Conservation (phyloP, 2,888 invertebrate genomes). For the Andrena minutula region DNA sequence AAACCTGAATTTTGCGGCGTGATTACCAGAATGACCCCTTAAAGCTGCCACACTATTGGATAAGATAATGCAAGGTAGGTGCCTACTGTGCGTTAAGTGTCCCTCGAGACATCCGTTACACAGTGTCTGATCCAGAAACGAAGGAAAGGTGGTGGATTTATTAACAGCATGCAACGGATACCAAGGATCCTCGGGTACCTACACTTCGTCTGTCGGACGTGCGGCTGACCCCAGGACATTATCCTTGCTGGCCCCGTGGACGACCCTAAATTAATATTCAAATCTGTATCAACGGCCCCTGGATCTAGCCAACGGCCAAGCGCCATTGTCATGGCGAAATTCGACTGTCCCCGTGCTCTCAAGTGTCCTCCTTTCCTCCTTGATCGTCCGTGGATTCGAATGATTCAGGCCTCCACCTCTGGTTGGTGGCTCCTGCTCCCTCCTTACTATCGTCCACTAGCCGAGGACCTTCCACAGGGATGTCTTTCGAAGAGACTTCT, state of each 20-base stretch:
- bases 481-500: slow-evolving; percentile 41
- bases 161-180: slow-evolving; percentile 71
- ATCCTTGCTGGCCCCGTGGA: slow-evolving; percentile 66
- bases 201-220: slow-evolving; percentile 55
- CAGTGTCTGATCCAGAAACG: slow-evolving; percentile 52
- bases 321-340: slow-evolving; percentile 65
- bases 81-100: neutral
- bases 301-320: slow-evolving; percentile 66
- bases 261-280: slow-evolving; percentile 83
- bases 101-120: slow-evolving; percentile 51
- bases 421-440: slow-evolving; percentile 28
- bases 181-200: slow-evolving; percentile 58
- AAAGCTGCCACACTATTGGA: too few relatives aligned
- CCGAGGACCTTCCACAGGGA: slow-evolving; percentile 50
- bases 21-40: too few relatives aligned
- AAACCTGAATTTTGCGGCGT: too few relatives aligned
- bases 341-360: slow-evolving; percentile 57
- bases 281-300: slow-evolving; percentile 77
- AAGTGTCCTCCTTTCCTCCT: slow-evolving; percentile 62
- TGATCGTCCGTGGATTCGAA: slow-evolving; percentile 68
- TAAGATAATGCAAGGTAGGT: too few relatives aligned
- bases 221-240: slow-evolving; percentile 70
- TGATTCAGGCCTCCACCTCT: slow-evolving; percentile 47
- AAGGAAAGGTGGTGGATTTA: slow-evolving; percentile 61
- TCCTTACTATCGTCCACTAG: slow-evolving; percentile 49